Evolutionary conservation across 2,113 vertebrate species (phyloP), one percentile per base, ranked within the genome.

Genomic region (Anarhynchus alexandrinus): DNA sequence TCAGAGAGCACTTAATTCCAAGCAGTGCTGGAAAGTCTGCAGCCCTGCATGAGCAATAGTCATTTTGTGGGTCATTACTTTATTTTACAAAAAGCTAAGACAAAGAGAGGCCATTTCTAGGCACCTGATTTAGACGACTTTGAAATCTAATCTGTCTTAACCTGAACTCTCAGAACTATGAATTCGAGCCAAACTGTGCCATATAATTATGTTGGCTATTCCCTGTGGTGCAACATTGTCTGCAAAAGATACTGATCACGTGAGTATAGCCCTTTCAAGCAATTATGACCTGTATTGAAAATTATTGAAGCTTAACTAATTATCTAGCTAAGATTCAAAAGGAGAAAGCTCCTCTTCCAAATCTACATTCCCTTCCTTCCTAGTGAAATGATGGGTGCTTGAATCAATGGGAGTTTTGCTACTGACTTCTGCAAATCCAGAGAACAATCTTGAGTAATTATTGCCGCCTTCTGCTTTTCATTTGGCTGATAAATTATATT

Each of bases 251-350:
- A 38, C 30, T 19, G 62, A 58, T 82, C 90, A 91, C 0, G 5
- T 93, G 91, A 87, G 38, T 61, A 77, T 52, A 54, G 54, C 7
- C 73, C 49, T 91, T 79, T 38, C 27, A 58, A 87, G 54, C 66
- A 65, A 26, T 90, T 90, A 90, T 45, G 43, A 64, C 43, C 74
- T 62, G 45, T 58, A 87, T 58, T 88, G 92, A 94, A 85, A 93
- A 69, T 77, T 93, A 47, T 4, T 90, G 93, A 94, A 91, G 94
- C 91, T 91, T 95, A 94, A 82, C 84, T 96, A 87, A 95, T 69
- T 82, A 82, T 45, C 21, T 40, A 82, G 43, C 0, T 0, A 72
- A 78, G 87, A 93, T 85, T 95, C 65, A 82, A 91, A 96, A 93
- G 69, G 43, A 36, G 9, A 40, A 89, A 82, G 5, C 57, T 90